Conservation (phyloP, 2,888 invertebrate species). For the Pimpla rufipes region DNA sequence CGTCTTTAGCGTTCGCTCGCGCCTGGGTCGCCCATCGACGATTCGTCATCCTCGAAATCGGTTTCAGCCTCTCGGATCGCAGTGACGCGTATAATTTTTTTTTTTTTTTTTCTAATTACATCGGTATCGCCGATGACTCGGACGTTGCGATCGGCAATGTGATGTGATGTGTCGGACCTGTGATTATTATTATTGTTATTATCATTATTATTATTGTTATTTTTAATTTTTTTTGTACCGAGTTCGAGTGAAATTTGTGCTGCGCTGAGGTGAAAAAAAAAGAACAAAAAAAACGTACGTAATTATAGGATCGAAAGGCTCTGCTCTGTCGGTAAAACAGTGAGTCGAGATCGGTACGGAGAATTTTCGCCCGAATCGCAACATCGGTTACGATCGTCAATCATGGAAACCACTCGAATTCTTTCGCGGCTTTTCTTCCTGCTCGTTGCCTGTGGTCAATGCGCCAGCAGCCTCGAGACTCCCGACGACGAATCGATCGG, state of each 20-base stretch:
- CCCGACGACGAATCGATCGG: slow-evolving; percentile 56
- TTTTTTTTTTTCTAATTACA: background rate
- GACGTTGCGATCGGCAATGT: background rate
- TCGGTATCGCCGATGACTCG: background rate
- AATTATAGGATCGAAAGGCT: no score
- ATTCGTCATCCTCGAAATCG: background rate
- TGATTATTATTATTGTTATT: background rate
- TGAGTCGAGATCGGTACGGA: slow-evolving; percentile 43
- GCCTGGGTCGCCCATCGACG: slow-evolving; percentile 16
- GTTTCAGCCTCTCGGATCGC: background rate
- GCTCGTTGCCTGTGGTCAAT: slow-evolving; percentile 72
- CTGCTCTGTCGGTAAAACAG: no score
- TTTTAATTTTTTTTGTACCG: background rate
- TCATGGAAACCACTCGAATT: slow-evolving; percentile 70
- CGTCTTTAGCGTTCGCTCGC: slow-evolving; percentile 18
- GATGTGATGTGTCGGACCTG: background rate
- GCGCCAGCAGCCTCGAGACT: slow-evolving; percentile 25
- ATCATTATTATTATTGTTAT: background rate
- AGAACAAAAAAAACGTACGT: no score
- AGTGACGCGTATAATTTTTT: slow-evolving; percentile 7
- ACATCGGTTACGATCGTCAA: slow-evolving; percentile 31
- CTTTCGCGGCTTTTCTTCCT: slow-evolving; percentile 69
- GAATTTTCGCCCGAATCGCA: slow-evolving; percentile 35
- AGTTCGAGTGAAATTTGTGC: no score
- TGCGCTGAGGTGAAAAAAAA: no score